Evolutionary conservation across 2,888 invertebrate genomes (phyloP).

Genomic region (Cataglyphis rosenhaueri): DNA sequence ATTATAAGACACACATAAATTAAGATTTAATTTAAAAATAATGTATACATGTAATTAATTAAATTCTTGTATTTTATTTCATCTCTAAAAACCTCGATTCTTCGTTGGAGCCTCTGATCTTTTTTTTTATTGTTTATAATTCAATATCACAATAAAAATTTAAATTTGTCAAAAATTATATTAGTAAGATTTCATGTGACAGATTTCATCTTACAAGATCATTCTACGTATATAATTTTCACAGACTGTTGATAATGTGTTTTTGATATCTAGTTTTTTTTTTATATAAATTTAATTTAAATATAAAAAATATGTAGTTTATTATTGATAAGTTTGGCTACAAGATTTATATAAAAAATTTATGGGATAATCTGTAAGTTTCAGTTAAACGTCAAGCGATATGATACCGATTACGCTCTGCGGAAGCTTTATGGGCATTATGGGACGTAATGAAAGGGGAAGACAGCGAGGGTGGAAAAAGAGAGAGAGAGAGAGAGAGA

Average conservation of each 20-base stretch:
- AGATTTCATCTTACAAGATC: not conserved
- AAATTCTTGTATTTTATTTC: not conserved
- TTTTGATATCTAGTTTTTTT: too few species aligned
- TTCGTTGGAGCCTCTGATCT: too few species aligned
- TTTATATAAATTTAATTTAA: too few species aligned
- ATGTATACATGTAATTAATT: not conserved
- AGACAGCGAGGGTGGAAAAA: not conserved
- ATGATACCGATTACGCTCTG: not conserved
- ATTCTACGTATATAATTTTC: not conserved
- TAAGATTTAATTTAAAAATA: not conserved
- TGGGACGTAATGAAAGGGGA: conserved; percentile 37
- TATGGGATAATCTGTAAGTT: too few species aligned
- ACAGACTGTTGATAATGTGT: not conserved
- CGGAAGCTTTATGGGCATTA: conserved; percentile 3
- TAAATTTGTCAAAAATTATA: not conserved
- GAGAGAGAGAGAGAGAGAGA: not conserved
- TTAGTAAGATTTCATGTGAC: not conserved
- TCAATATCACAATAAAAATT: too few species aligned
- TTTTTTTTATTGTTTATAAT: not conserved
- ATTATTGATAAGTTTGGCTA: too few species aligned
- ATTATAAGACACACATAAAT: not conserved
- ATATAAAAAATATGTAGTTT: too few species aligned
- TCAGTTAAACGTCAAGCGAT: not conserved
- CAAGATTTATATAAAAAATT: too few species aligned
- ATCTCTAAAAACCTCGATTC: not conserved